These are phyloP conservation scores for Heliocidaris tuberculata DNA, from an alignment of 35 echinoderm and acorn worm species.

Conservation along the genomic window DNA sequence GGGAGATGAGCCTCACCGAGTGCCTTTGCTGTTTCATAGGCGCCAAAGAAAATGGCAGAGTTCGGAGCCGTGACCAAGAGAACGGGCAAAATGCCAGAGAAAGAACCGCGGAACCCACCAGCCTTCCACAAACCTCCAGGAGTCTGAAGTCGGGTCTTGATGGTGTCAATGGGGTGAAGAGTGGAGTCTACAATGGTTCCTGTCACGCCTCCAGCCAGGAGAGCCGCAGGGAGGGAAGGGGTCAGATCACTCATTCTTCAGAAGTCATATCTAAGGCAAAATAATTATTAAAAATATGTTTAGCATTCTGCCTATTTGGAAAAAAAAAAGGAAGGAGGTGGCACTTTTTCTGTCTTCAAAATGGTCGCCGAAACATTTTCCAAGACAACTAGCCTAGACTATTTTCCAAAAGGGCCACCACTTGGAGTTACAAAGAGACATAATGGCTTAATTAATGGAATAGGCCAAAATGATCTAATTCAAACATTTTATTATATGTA, in stretches of 20 bases:
- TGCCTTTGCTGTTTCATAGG: constrained; percentile 72
- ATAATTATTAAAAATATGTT: neutral
- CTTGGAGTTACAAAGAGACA: too few relatives aligned
- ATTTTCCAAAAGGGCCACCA: too few relatives aligned
- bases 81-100: constrained; percentile 69
- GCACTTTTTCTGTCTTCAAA: neutral
- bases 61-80: constrained; percentile 75
- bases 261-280: constrained; percentile 22
- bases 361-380: neutral
- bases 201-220: constrained; percentile 77
- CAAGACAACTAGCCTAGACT: too few relatives aligned
- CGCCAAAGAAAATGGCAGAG: constrained; percentile 84
- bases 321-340: neutral
- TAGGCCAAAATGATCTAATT: too few relatives aligned
- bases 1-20: constrained; percentile 39
- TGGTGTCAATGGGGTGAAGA: constrained; percentile 87
- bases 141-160: constrained; percentile 95
- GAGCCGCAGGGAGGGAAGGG: constrained; percentile 55
- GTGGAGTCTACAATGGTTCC: constrained; percentile 73
- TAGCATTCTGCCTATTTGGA: neutral
- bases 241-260: constrained; percentile 56
- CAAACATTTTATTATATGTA: too few relatives aligned
- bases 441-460: too few relatives aligned
- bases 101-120: constrained; percentile 86
- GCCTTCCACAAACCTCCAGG: constrained; percentile 69